Percentiles rank a stretch among this genome's conserved stretches.
These are phyloP conservation scores for Mastacembelus armatus DNA, from an alignment of 2,797 vertebrate genomes.

Conservation along the genomic window DNA sequence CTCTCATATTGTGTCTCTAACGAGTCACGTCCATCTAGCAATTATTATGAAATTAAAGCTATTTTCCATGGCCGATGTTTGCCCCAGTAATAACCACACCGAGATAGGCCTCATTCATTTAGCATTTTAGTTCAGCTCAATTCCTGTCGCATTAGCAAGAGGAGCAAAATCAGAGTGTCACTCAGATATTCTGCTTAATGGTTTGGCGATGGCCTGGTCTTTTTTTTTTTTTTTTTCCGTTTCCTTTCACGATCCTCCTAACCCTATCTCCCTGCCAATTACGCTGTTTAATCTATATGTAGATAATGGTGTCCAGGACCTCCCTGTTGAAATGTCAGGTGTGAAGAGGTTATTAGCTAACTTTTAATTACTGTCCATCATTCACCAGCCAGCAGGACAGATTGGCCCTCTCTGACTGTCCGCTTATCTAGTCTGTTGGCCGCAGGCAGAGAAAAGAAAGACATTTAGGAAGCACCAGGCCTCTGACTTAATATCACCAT, in stretches of 20 bases:
- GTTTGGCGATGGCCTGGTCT: conserved; percentile 83
- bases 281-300: conserved; percentile 99
- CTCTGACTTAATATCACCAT: conserved; percentile 70
- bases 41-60: conserved; percentile 87
- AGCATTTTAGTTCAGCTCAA: conserved; percentile 89
- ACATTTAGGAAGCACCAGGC: conserved; percentile 64
- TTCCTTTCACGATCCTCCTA: conserved; percentile 87
- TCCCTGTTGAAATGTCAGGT: conserved; percentile 96
- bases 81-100: conserved; percentile 80
- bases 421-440: conserved; percentile 74
- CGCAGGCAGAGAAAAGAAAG: conserved; percentile 52
- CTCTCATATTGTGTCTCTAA: conserved; percentile 75
- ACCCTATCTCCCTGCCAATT: conserved; percentile 94
- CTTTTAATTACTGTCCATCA: conserved; percentile 99
- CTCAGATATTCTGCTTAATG: conserved; percentile 87
- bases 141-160: conserved; percentile 91
- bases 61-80: conserved; percentile 81
- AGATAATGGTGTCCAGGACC: conserved; percentile 94
- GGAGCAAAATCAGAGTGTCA: conserved; percentile 91
- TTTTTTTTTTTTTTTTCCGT: conserved; percentile 75
- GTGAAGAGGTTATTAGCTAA: conserved; percentile 96
- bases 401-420: conserved; percentile 76
- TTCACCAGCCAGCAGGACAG: conserved; percentile 84
- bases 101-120: conserved; percentile 85
- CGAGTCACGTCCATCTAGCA: conserved; percentile 80